phyloP scores from a whole-genome alignment of 2,113 vertebrate species.

The Oenanthe oenanthe region DNA sequence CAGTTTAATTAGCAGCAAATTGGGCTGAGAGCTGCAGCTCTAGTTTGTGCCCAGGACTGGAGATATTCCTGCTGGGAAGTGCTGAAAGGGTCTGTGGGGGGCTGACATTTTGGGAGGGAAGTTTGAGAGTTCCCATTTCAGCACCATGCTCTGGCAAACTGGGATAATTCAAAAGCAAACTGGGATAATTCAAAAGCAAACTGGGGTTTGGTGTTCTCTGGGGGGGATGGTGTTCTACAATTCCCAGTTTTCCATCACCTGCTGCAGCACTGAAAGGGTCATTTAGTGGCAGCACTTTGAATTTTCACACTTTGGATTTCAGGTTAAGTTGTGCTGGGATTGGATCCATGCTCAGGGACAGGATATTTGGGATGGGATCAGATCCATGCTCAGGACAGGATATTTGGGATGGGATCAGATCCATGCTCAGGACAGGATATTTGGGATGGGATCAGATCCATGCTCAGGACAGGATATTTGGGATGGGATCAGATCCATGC shows the following conservation, averaged over 20 bases:
- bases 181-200: background rate
- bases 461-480: background rate
- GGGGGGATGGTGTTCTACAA: accelerated
- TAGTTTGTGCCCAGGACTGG: background rate
- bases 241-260: accelerated
- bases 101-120: background rate
- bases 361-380: background rate
- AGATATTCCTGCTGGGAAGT: background rate
- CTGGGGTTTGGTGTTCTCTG: background rate
- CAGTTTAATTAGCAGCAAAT: background rate
- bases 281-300: accelerated
- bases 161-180: background rate
- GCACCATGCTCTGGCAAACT: accelerated
- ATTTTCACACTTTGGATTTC: background rate
- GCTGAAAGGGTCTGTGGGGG: background rate
- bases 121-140: background rate
- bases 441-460: background rate
- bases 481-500: background rate
- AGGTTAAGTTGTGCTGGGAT: accelerated
- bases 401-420: background rate
- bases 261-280: accelerated
- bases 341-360: accelerated
- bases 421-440: accelerated
- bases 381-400: accelerated
- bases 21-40: background rate